Evolutionary conservation across 2,797 vertebrate species (phyloP).

Genomic region (Phalloptychus januarius): DNA sequence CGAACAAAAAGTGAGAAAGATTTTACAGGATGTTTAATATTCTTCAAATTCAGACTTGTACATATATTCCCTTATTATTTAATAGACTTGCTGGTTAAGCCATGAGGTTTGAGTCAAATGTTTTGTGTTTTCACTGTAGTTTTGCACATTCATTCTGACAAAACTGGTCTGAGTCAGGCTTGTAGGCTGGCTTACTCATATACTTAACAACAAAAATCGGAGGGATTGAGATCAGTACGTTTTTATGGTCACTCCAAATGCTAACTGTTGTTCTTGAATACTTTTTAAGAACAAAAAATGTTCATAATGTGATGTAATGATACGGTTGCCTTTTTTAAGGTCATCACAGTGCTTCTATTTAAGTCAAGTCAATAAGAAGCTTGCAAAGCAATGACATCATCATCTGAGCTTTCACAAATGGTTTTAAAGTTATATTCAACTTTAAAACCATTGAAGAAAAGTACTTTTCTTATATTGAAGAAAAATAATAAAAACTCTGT

Average conservation of each 20-base stretch:
- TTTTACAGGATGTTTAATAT: neutral
- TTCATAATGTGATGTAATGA: neutral
- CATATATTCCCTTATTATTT: neutral
- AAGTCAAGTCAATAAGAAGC: neutral
- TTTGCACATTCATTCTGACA: neutral
- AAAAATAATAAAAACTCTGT: neutral
- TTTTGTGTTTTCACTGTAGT: neutral
- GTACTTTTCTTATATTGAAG: no score
- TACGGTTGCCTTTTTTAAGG: neutral
- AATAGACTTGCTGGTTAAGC: neutral
- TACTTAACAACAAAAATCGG: neutral
- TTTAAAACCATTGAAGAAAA: no score
- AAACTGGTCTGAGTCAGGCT: neutral
- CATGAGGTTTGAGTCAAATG: neutral
- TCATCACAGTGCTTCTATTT: neutral
- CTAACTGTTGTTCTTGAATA: neutral
- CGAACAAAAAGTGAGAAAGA: neutral
- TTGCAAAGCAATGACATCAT: neutral
- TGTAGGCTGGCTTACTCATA: neutral
- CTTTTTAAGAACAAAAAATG: neutral
- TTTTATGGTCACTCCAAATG: neutral
- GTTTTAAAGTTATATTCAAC: neutral
- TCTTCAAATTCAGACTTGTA: neutral
- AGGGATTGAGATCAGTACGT: neutral
- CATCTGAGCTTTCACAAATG: neutral